Base-by-base conservation (phyloP, 2,113 vertebrate species). In the Aix galericulata region DNA sequence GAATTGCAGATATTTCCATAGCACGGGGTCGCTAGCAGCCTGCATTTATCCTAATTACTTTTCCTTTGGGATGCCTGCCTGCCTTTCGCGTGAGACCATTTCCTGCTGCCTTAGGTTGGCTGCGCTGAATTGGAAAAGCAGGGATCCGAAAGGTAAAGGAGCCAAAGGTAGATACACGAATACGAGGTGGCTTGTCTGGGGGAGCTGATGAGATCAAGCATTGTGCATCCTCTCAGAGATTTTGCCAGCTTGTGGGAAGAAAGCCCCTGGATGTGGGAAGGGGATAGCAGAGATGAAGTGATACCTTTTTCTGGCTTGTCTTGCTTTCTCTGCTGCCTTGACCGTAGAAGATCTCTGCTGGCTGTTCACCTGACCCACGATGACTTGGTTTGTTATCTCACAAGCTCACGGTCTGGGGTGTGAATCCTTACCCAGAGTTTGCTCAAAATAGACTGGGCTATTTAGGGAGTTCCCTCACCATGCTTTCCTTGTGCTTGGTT, bases 1-100 rank as follows among this genome's bases (percentile, higher is more conserved):
- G 26, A 55, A 34, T 7, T 25, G 85, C 38, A 27, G 75, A 3
- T 76, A 31, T 72, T 93, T 85, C 85, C 48, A 38, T 76, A 56
- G 82, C 88, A 48, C 1, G 0, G 0, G 4, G 46, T 0, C 0
- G 5, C 29, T 34, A 4, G 38, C 55, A 31, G 58, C 48, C 53
- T 66, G 56, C 58, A 3, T 67, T 89, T 79, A 48, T 29, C 53
- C 50, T 40, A 17, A 62, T 81, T 12, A 10, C 46, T 78, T 82
- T 83, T 86, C 55, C 52, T 67, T 67, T 59, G 73, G 96, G 79
- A 18, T 83, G 59, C 32, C 53, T 85, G 84, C 67, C 82, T 80
- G 71, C 79, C 59, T 77, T 50, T 25, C 0, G 0, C 6, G 8
- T n/a, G 74, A 82, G 71, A 14, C 52, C 0, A 0, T 77, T 86